Base-by-base conservation (phyloP, 2,113 vertebrate genomes). In the Mormyrus lacerda region DNA sequence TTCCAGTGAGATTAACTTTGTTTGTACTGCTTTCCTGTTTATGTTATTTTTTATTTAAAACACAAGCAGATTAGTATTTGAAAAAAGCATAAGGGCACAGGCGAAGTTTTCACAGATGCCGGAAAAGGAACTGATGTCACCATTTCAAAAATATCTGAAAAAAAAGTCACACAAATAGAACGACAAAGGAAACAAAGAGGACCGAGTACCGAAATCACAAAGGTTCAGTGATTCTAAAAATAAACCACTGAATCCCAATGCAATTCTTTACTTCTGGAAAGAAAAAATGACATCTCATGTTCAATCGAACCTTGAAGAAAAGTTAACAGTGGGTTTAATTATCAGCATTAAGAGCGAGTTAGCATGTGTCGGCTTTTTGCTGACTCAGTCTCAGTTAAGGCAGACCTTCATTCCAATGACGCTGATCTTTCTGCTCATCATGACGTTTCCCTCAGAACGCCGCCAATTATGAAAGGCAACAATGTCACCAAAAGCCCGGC, bases 361-460 rank as follows among this genome's bases (percentile, higher is more conserved):
- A 89, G 92, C 95, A 93, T 95, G 92, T 91, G 90, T 94, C 89
- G 86, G 91, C 93, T 91, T 92, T 27, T n/a, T 93, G 92, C 93
- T 96, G 95, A 96, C 95, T 95, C 95, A 92, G 94, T 91, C 92
- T 93, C 94, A 95, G 95, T 95, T 95, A 95, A 91, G 92, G 91
- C 88, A 42, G 91, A 93, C 93, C 93, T 94, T 92, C 10, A 69
- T 69, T 13, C 61, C 61, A 69, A 69, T 31, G n/a, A 79, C 73
- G 39, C 69, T 42, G 15, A 79, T 79, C 35, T 17, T 19, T 79
- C 39, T 39, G 35, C 4, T 79, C 31, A 39, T 19, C 17, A 5
- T 42, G 35, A 79, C 31, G 42, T 79, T 79, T 79, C 13, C 73
- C 15, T 76, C 69, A 31, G 35, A 35, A 39, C 4, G 2, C 35